A percentile compares a stretch with the other conserved stretches of the same genome.
Conservation (phyloP, 2,113 vertebrate species). For the Chionomys nivalis region DNA sequence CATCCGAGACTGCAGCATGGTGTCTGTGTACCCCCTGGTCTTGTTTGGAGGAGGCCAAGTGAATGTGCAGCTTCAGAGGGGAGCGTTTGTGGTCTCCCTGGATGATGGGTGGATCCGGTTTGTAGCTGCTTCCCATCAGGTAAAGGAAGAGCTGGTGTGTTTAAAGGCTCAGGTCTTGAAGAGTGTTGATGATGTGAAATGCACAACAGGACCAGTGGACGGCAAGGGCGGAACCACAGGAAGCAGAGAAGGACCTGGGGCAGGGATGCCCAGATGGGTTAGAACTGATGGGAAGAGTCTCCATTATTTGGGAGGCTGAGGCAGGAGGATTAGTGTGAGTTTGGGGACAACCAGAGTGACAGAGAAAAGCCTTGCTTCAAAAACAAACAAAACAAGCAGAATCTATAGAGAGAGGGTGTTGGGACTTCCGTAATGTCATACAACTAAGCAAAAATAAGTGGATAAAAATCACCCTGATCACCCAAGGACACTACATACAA, state of each 20-base stretch:
- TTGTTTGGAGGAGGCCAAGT: slow-evolving; percentile 95
- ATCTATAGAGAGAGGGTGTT: background rate
- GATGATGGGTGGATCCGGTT: slow-evolving; percentile 98
- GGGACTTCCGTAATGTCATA: background rate
- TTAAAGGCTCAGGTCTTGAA: background rate
- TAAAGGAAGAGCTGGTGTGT: slow-evolving; percentile 70
- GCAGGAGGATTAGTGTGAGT: background rate
- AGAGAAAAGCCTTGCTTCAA: background rate
- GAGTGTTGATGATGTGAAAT: background rate
- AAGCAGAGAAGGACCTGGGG: too few species aligned
- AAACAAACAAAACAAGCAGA: background rate
- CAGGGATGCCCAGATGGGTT: background rate
- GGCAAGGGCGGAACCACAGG: background rate
- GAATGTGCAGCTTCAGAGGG: slow-evolving; percentile 91
- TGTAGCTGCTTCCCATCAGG: slow-evolving; percentile 94
- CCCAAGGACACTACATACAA: too few species aligned
- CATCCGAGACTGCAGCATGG: slow-evolving; percentile 98
- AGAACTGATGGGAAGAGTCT: background rate
- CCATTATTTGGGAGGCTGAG: background rate
- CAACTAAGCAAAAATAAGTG: background rate
- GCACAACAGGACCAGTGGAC: background rate
- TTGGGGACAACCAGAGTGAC: background rate
- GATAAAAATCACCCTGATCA: slow-evolving; percentile 6
- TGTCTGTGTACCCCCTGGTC: slow-evolving; percentile 95
- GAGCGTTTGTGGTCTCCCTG: slow-evolving; percentile 92